phyloP scores from a whole-genome alignment of 1,140 invertebrate species.

The Bombus soroeensis region DNA sequence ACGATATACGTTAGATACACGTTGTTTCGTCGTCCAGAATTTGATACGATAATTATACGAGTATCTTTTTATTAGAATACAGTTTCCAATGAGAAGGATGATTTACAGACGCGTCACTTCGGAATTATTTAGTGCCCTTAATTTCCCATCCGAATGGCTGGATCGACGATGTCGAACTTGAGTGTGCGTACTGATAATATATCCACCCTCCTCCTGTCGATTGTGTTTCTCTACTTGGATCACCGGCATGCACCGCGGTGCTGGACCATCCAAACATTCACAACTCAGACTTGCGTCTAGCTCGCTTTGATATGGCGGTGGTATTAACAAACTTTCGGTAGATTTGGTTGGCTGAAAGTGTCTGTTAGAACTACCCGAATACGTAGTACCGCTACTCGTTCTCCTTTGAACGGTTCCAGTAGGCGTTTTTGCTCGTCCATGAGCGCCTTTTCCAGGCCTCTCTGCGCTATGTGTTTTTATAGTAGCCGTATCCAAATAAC shows the following conservation, averaged over 20 bases:
- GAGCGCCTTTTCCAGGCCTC: constrained; percentile 80
- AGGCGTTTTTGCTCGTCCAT: constrained; percentile 81
- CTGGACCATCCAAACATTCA: constrained; percentile 85
- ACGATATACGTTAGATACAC: not conserved
- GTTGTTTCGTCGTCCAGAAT: not conserved
- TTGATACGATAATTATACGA: constrained; percentile 26
- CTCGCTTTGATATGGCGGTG: constrained; percentile 84
- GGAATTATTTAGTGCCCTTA: constrained; percentile 77
- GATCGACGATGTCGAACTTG: constrained; percentile 78
- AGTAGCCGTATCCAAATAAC: constrained; percentile 88
- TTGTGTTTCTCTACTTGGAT: constrained; percentile 76
- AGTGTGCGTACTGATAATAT: constrained; percentile 69
- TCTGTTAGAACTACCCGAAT: constrained; percentile 77
- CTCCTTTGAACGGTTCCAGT: constrained; percentile 82
- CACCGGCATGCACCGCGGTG: constrained; percentile 69
- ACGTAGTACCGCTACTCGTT: constrained; percentile 69
- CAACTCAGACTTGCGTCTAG: constrained; percentile 86
- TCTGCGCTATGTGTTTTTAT: constrained; percentile 84
- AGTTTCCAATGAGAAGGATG: not conserved
- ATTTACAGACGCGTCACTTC: constrained; percentile 81
- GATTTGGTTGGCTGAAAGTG: constrained; percentile 88
- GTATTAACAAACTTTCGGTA: constrained; percentile 89
- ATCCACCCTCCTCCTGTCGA: constrained; percentile 64
- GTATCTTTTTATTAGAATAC: constrained; percentile 14
- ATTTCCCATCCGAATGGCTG: constrained; percentile 81